Evolutionary conservation across 2,797 vertebrate genomes (phyloP).

Genomic region (Protosalanx chinensis): DNA sequence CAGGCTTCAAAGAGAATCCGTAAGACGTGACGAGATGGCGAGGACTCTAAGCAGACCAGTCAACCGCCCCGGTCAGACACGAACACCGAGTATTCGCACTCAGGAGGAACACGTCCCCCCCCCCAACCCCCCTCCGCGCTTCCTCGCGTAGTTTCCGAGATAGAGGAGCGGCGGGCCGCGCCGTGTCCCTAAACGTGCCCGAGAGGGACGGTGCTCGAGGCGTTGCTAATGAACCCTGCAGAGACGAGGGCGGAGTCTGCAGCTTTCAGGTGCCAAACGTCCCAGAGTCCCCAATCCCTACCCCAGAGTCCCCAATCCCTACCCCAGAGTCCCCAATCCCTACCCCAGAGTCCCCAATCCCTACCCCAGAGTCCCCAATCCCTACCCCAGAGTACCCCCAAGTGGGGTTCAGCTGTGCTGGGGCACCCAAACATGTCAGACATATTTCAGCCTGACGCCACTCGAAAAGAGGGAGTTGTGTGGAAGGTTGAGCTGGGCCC

Average conservation of each 20-base stretch:
- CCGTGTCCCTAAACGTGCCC: not conserved
- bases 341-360: not conserved
- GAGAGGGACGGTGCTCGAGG: not conserved
- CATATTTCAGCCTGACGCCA: too few relatives aligned
- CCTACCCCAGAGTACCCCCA: not conserved
- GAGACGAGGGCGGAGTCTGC: conserved; percentile 8
- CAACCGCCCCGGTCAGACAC: conserved; percentile 40
- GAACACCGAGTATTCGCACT: conserved; percentile 11
- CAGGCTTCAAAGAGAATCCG: conserved; percentile 45
- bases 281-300: not conserved
- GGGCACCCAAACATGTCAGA: not conserved
- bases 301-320: not conserved
- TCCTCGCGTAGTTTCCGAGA: not conserved
- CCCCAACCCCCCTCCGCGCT: not conserved
- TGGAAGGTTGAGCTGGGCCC: too few relatives aligned
- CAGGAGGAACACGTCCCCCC: conserved; percentile 16
- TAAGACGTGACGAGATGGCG: conserved; percentile 32
- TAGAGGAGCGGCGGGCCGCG: not conserved
- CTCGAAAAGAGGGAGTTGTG: too few relatives aligned
- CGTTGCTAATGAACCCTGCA: conserved; percentile 28
- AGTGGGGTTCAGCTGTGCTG: too few relatives aligned
- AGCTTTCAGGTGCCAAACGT: conserved; percentile 13
- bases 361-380: not conserved
- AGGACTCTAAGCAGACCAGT: conserved; percentile 37
- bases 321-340: not conserved